Percentiles rank a stretch among this genome's conserved stretches.
Conservation (phyloP, 1,140 invertebrate species). For the Drepana arcuata region DNA sequence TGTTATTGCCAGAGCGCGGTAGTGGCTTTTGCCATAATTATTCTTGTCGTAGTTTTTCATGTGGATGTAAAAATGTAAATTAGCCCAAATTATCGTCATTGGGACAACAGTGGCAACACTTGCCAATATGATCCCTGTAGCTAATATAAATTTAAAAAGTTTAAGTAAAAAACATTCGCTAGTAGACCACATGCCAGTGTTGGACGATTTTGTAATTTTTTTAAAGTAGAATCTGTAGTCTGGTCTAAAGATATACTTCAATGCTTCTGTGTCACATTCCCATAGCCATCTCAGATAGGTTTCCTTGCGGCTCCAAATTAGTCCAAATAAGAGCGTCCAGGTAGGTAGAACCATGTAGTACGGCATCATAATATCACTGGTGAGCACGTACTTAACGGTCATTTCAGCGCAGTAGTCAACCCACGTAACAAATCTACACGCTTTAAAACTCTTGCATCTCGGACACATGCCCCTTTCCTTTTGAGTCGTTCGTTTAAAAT, state of each 20-base stretch:
- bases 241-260: constrained; percentile 5
- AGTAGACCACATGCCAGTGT: constrained; percentile 3
- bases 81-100: background rate
- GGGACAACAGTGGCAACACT: background rate
- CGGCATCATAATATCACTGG: too few species aligned
- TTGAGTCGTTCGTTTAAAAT: background rate
- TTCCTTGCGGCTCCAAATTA: constrained; percentile 11
- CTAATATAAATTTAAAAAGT: background rate
- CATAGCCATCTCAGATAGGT: constrained; percentile 13
- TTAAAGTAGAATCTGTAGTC: constrained; percentile 3
- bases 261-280: constrained; percentile 6
- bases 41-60: too few species aligned
- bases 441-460: constrained; percentile 3
- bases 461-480: constrained; percentile 2
- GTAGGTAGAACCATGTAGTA: background rate
- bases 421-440: constrained; percentile 1
- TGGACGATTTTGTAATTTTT: background rate
- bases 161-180: background rate
- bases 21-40: background rate
- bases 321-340: constrained; percentile 3
- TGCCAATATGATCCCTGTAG: background rate
- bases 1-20: constrained; percentile 1
- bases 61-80: constrained; percentile 1
- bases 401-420: constrained; percentile 1
- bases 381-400: background rate